Evolutionary conservation across 2,888 invertebrate genomes (phyloP).

Genomic region (Napeogenes sylphis): DNA sequence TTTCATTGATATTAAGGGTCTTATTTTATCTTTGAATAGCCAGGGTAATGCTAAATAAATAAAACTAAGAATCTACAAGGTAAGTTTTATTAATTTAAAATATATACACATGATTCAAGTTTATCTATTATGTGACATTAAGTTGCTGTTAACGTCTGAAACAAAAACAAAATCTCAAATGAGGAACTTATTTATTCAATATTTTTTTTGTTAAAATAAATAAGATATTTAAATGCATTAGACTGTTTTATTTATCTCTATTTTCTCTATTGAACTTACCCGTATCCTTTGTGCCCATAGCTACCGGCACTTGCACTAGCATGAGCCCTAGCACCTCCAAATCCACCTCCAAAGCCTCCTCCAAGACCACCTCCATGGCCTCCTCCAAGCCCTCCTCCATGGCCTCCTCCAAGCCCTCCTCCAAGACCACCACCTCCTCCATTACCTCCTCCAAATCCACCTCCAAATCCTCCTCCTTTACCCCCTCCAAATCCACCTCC

Average conservation of each 20-base stretch:
- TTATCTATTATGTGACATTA: neutral
- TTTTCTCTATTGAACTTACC: slow-evolving; percentile 36
- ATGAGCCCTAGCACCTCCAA: slow-evolving; percentile 35
- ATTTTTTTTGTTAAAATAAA: too few species aligned
- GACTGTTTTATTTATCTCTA: neutral
- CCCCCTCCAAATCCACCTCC: slow-evolving; percentile 38
- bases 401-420: too few species aligned
- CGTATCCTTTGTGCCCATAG: slow-evolving; percentile 42
- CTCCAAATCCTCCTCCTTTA: slow-evolving; percentile 33
- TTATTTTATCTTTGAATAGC: too few species aligned
- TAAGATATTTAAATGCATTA: too few species aligned
- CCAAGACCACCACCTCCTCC: slow-evolving; percentile 36
- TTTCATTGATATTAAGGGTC: too few species aligned
- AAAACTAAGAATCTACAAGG: too few species aligned
- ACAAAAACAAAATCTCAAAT: slow-evolving; percentile 27
- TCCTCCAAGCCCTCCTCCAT: slow-evolving; percentile 20
- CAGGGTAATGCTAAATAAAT: too few species aligned
- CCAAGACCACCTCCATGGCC: slow-evolving; percentile 34
- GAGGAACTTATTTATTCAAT: too few species aligned
- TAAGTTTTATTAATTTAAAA: too few species aligned
- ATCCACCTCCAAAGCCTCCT: slow-evolving; percentile 32
- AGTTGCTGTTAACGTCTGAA: slow-evolving; percentile 46
- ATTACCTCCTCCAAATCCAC: slow-evolving; percentile 35
- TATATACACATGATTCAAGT: neutral
- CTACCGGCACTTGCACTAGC: slow-evolving; percentile 32